Percentiles rank a stretch among this genome's conserved stretches.
phyloP scores from a whole-genome alignment of 2,888 invertebrate genomes.

The Thera obeliscata region DNA sequence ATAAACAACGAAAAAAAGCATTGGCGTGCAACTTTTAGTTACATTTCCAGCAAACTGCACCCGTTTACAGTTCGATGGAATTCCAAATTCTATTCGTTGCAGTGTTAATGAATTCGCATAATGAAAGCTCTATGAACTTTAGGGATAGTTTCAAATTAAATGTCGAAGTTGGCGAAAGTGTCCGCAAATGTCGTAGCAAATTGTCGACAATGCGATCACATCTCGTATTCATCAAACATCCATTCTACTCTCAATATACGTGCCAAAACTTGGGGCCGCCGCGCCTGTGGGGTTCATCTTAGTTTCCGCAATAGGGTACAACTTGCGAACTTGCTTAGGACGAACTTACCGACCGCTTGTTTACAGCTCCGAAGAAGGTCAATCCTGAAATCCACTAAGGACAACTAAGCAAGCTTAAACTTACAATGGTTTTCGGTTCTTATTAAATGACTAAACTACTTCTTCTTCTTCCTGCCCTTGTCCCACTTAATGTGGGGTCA shows the following conservation, averaged over 20 bases:
- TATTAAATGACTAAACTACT: constrained; percentile 1
- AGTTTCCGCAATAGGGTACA: constrained; percentile 66
- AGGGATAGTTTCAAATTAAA: constrained; percentile 59
- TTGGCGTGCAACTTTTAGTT: constrained; percentile 70
- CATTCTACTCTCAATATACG: constrained; percentile 72
- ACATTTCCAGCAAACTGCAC: constrained; percentile 63
- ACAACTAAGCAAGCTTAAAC: constrained; percentile 7
- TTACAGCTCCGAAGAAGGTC: constrained; percentile 61
- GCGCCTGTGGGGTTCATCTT: constrained; percentile 71
- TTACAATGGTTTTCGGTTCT: constrained; percentile 4
- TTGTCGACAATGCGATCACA: constrained; percentile 57
- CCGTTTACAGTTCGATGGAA: constrained; percentile 68
- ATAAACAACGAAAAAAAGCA: constrained; percentile 64
- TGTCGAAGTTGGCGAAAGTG: constrained; percentile 37
- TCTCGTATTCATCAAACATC: constrained; percentile 76
- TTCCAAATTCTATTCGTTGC: constrained; percentile 66
- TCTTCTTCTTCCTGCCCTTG: too few species aligned
- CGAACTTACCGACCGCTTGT: constrained; percentile 70
- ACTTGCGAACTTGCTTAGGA: constrained; percentile 61
- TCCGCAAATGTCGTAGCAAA: constrained; percentile 45
- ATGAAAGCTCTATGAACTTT: constrained; percentile 59
- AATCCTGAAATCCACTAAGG: constrained; percentile 40
- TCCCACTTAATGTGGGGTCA: too few species aligned
- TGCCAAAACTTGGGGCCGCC: constrained; percentile 65
- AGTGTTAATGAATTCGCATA: constrained; percentile 64